Percentiles rank a stretch among this genome's conserved stretches.
These are phyloP conservation scores for Pristionchus fissidentatus DNA, from an alignment of 2,888 invertebrate species.

Conservation along the genomic window DNA sequence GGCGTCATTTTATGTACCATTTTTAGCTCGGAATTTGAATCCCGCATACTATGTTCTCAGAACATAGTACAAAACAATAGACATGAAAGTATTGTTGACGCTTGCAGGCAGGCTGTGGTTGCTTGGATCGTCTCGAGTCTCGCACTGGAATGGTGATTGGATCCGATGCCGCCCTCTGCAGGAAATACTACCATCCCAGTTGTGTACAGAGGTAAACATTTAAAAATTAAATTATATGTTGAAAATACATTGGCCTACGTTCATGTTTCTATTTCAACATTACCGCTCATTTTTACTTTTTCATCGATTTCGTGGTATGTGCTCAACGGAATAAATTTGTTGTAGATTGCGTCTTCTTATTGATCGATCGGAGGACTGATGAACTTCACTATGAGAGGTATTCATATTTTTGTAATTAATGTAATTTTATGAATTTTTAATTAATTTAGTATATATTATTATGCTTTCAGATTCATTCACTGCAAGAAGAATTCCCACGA, in stretches of 20 bases:
- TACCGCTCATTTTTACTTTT: background rate
- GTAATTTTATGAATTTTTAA: too few species aligned
- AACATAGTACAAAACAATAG: too few species aligned
- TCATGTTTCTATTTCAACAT: too few species aligned
- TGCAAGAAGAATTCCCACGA: constrained; percentile 65
- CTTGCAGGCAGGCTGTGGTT: constrained; percentile 86
- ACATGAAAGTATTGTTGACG: too few species aligned
- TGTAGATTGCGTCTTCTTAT: constrained; percentile 67
- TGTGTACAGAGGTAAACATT: constrained; percentile 81
- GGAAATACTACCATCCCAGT: constrained; percentile 96
- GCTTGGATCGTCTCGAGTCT: constrained; percentile 88
- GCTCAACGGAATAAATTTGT: constrained; percentile 10
- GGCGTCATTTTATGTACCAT: too few species aligned
- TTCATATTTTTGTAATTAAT: too few species aligned
- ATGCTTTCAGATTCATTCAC: constrained; percentile 57
- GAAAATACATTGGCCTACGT: too few species aligned
- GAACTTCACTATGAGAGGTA: constrained; percentile 44
- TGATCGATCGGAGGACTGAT: constrained; percentile 58
- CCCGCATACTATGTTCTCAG: too few species aligned
- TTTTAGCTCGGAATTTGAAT: too few species aligned
- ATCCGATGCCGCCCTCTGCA: constrained; percentile 98
- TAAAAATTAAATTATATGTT: too few species aligned
- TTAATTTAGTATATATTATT: background rate
- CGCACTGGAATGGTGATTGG: constrained; percentile 95
- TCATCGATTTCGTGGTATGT: background rate